A percentile compares a stretch with the other conserved stretches of the same genome.
Evolutionary conservation across 1,140 invertebrate genomes (phyloP).

Genomic region (Drosophila navojoa): DNA sequence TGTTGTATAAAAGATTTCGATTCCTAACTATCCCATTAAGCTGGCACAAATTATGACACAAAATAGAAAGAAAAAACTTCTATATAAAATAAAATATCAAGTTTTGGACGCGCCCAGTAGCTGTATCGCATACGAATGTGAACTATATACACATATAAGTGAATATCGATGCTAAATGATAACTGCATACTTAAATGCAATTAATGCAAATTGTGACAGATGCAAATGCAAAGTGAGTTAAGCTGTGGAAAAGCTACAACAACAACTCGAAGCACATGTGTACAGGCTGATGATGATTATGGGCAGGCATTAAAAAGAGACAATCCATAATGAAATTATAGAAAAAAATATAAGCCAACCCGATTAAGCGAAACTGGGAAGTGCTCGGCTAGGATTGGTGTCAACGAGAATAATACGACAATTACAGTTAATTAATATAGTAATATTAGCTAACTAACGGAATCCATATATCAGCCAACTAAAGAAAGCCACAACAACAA

Average conservation of each 20-base stretch:
- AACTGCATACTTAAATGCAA: slow-evolving; percentile 78
- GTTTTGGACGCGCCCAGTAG: slow-evolving; percentile 32
- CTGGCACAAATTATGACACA: slow-evolving; percentile 37
- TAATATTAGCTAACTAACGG: slow-evolving; percentile 44
- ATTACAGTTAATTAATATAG: slow-evolving; percentile 69
- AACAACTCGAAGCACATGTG: slow-evolving; percentile 40
- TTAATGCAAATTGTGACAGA: slow-evolving; percentile 82
- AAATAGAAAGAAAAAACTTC: slow-evolving; percentile 7
- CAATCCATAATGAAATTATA: slow-evolving; percentile 80
- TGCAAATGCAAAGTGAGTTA: slow-evolving; percentile 65
- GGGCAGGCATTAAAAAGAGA: slow-evolving; percentile 69
- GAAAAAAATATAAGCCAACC: slow-evolving; percentile 54
- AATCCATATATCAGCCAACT: slow-evolving; percentile 53
- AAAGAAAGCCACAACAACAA: slow-evolving; percentile 11
- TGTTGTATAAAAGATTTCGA: neutral
- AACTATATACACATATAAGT: slow-evolving; percentile 71
- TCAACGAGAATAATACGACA: slow-evolving; percentile 65
- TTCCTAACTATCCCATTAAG: slow-evolving; percentile 38
- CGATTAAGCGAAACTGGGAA: slow-evolving; percentile 57
- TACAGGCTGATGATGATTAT: slow-evolving; percentile 68
- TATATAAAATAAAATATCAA: slow-evolving; percentile 18
- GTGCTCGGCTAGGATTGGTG: slow-evolving; percentile 64
- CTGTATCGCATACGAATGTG: slow-evolving; percentile 44
- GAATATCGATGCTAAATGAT: slow-evolving; percentile 80
- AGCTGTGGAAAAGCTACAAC: slow-evolving; percentile 49